These are phyloP conservation scores for Alethe castanea DNA, from an alignment of 2,113 vertebrate species.

Conservation along the genomic window DNA sequence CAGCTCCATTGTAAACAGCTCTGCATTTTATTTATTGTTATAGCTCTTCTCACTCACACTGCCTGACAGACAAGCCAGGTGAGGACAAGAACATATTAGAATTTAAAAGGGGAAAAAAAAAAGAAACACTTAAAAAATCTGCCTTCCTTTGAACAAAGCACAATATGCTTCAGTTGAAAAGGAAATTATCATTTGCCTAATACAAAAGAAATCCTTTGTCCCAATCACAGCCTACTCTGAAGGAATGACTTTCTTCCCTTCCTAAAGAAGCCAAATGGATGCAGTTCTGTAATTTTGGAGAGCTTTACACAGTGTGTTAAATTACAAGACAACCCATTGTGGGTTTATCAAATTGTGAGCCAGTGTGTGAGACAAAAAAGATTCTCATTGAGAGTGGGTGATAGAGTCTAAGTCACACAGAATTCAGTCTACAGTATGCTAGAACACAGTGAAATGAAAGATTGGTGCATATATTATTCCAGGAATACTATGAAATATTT, in stretches of 20 bases:
- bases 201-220: constrained; percentile 3
- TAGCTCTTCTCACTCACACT: not conserved
- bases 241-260: not conserved
- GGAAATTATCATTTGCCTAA: not conserved
- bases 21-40: not conserved
- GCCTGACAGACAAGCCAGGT: not conserved
- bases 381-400: not conserved
- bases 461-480: not conserved
- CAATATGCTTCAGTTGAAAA: not conserved
- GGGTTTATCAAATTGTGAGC: not conserved
- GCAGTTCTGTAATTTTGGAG: not conserved
- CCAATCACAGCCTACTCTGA: constrained; percentile 12
- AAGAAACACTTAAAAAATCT: not conserved
- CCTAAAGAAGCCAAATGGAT: not conserved
- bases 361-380: not conserved
- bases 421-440: not conserved
- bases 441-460: not conserved
- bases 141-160: not conserved
- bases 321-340: not conserved
- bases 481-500: not conserved
- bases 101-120: not conserved
- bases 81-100: not conserved
- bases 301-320: not conserved
- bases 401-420: not conserved
- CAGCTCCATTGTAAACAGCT: not conserved